Conservation (phyloP, 2,113 vertebrate genomes). For the Macrotus californicus region DNA sequence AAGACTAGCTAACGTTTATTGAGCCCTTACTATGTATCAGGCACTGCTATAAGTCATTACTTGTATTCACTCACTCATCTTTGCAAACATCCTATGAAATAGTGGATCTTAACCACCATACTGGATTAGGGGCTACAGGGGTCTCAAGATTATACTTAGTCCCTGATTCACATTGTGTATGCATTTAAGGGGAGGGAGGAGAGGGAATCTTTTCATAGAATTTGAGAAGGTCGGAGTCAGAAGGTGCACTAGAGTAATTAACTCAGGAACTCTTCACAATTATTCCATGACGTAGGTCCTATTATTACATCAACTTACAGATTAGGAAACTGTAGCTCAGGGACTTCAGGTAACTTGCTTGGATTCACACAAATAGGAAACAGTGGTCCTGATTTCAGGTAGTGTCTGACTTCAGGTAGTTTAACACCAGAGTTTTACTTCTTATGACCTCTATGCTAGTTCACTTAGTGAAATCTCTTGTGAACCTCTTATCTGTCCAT, state of each 20-base stretch:
- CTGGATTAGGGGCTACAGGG: background rate
- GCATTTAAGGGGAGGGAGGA: background rate
- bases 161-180: background rate
- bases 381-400: accelerated
- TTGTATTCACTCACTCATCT: background rate
- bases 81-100: background rate
- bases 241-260: background rate
- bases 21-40: background rate
- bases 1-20: background rate
- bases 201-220: background rate
- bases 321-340: background rate
- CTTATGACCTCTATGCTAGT: background rate
- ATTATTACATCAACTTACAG: background rate
- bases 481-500: background rate
- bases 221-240: background rate
- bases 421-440: background rate
- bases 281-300: background rate
- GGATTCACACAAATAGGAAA: background rate
- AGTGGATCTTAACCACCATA: background rate
- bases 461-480: background rate
- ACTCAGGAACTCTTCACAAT: background rate
- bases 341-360: background rate
- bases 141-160: background rate
- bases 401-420: background rate
- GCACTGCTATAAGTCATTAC: background rate